These are phyloP conservation scores for Amphiprion clarkii DNA, from an alignment of 2,797 vertebrate genomes.

Conservation along the genomic window DNA sequence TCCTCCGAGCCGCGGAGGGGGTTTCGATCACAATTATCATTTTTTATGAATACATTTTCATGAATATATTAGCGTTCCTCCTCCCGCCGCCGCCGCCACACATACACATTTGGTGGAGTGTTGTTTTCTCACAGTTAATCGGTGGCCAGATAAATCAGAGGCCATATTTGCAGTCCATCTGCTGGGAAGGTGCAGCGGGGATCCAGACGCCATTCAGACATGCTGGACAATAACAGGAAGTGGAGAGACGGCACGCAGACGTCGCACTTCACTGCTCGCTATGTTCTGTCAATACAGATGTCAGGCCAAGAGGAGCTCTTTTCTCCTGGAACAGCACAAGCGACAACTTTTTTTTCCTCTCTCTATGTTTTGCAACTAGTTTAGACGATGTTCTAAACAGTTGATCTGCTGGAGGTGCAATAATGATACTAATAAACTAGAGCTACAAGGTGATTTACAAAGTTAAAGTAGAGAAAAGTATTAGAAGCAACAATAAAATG, in stretches of 20 bases:
- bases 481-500: too few species aligned
- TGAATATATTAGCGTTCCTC: slow-evolving; percentile 85
- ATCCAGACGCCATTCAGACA: slow-evolving; percentile 79
- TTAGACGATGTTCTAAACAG: slow-evolving; percentile 3
- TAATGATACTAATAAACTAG: too few species aligned
- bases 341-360: slow-evolving; percentile 31
- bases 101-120: slow-evolving; percentile 82
- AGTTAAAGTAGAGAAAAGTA: too few species aligned
- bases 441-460: too few species aligned
- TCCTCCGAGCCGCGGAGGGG: slow-evolving; percentile 73
- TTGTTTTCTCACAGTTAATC: slow-evolving; percentile 87
- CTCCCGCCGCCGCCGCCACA: slow-evolving; percentile 64
- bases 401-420: not conserved
- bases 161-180: slow-evolving; percentile 88
- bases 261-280: slow-evolving; percentile 65
- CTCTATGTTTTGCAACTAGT: not conserved
- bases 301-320: slow-evolving; percentile 27
- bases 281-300: slow-evolving; percentile 64
- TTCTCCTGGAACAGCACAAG: not conserved
- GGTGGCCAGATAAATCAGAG: slow-evolving; percentile 86
- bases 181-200: slow-evolving; percentile 84
- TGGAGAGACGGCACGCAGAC: slow-evolving; percentile 68
- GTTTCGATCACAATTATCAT: slow-evolving; percentile 83
- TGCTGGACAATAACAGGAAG: slow-evolving; percentile 84
- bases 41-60: slow-evolving; percentile 87